Percentiles rank a stretch among this genome's conserved stretches.
Conservation (phyloP, 2,113 vertebrate species). For the Aix galericulata region DNA sequence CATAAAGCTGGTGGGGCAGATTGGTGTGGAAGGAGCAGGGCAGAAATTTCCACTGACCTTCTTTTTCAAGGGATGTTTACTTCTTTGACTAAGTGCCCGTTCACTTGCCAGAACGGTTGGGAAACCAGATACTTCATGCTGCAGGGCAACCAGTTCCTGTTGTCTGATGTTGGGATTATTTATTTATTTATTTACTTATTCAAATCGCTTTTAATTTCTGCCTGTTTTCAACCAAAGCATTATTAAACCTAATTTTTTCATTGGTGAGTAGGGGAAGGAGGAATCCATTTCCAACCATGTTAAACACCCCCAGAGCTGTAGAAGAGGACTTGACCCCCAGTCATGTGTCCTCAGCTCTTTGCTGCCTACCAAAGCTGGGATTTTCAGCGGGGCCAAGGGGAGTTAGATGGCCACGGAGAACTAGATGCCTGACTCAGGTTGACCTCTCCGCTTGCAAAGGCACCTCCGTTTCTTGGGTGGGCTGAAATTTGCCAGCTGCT, state of each 20-base stretch:
- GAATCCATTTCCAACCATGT: background rate
- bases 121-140: background rate
- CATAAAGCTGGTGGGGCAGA: background rate
- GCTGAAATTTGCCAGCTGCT: constrained; percentile 54
- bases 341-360: background rate
- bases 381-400: background rate
- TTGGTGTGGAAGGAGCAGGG: background rate
- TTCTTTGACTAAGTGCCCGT: background rate
- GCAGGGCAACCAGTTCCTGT: background rate
- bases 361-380: background rate
- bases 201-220: background rate
- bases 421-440: background rate
- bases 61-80: background rate
- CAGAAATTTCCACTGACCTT: background rate
- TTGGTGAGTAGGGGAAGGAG: background rate
- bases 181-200: background rate
- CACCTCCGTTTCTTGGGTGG: constrained; percentile 10
- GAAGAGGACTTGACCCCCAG: background rate
- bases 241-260: background rate
- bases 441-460: background rate
- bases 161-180: background rate
- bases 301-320: background rate
- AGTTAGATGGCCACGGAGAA: background rate
- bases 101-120: background rate
- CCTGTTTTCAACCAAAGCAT: background rate